A percentile compares a stretch with the other conserved stretches of the same genome.
Evolutionary conservation across 1,140 invertebrate genomes (phyloP).

Genomic region (Pseudomyrmex cubaensis): DNA sequence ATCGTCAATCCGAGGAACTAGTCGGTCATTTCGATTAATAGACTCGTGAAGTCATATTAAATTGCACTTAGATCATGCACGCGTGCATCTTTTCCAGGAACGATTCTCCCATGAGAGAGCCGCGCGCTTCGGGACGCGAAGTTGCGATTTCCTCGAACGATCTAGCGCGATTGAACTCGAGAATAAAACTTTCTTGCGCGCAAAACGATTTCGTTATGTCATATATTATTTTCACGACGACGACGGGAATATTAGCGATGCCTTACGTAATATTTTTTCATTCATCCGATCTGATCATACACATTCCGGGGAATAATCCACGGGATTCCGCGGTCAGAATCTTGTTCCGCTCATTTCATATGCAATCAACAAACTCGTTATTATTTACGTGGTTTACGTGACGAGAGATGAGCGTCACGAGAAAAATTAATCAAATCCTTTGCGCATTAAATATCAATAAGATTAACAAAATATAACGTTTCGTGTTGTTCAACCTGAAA

Average conservation of each 20-base stretch:
- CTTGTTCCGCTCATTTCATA: conserved; percentile 2
- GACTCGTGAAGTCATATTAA: conserved; percentile 55
- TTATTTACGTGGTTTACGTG: conserved; percentile 5
- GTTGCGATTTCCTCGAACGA: conserved; percentile 24
- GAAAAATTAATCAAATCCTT: not conserved
- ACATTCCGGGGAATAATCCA: conserved; percentile 17
- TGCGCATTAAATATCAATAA: not conserved
- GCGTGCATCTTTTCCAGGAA: conserved; percentile 43
- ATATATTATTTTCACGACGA: not conserved
- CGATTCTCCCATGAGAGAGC: not conserved
- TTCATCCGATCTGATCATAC: not conserved
- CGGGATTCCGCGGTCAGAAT: not conserved
- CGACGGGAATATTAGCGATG: not conserved
- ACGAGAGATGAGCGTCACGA: not conserved
- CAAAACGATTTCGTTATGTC: not conserved
- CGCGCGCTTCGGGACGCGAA: not conserved
- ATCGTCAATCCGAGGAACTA: conserved; percentile 26
- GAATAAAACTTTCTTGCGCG: conserved; percentile 20
- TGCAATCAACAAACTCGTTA: not conserved
- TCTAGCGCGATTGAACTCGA: conserved; percentile 28
- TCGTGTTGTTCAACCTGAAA: not conserved
- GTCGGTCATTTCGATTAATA: conserved; percentile 62
- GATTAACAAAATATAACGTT: no score
- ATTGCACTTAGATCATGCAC: conserved; percentile 36
- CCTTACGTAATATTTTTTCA: conserved; percentile 21